Evolutionary conservation across 2,797 vertebrate genomes (phyloP).

Genomic region (Enteromius anoplus): DNA sequence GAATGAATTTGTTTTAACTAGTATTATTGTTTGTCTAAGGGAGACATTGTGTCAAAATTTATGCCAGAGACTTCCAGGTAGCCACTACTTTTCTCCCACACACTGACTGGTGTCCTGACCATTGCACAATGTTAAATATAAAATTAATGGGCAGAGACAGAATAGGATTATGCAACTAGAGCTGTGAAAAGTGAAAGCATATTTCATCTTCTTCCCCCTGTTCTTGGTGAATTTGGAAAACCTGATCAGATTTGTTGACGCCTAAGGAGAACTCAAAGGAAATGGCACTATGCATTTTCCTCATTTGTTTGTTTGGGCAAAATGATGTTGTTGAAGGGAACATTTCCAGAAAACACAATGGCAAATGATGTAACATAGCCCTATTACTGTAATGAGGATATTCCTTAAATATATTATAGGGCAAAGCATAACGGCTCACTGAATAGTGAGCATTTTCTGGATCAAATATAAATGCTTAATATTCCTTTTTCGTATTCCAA

Average conservation of each 20-base stretch:
- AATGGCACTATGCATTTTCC: neutral
- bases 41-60: slow-evolving; percentile 3
- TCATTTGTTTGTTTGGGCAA: slow-evolving; percentile 25
- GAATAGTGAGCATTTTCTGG: slow-evolving; percentile 12
- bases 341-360: slow-evolving; percentile 1
- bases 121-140: slow-evolving; percentile 26
- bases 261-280: slow-evolving; percentile 45
- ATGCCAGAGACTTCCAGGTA: slow-evolving; percentile 32
- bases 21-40: slow-evolving; percentile 20
- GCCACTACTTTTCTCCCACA: slow-evolving; percentile 21
- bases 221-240: slow-evolving; percentile 40
- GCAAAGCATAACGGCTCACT: slow-evolving; percentile 12
- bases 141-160: slow-evolving; percentile 21
- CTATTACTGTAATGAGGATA: slow-evolving; percentile 37
- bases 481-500: slow-evolving; percentile 26
- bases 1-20: slow-evolving; percentile 31
- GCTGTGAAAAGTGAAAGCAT: slow-evolving; percentile 28
- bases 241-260: slow-evolving; percentile 41
- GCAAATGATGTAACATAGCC: slow-evolving; percentile 17
- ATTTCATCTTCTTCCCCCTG: slow-evolving; percentile 17
- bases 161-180: slow-evolving; percentile 37
- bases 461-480: slow-evolving; percentile 28
- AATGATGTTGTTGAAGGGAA: slow-evolving; percentile 6
- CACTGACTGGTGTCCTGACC: neutral
- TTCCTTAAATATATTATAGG: slow-evolving; percentile 10